Evolutionary conservation across 2,888 invertebrate species (phyloP).

Genomic region (Dendrolimus houi): DNA sequence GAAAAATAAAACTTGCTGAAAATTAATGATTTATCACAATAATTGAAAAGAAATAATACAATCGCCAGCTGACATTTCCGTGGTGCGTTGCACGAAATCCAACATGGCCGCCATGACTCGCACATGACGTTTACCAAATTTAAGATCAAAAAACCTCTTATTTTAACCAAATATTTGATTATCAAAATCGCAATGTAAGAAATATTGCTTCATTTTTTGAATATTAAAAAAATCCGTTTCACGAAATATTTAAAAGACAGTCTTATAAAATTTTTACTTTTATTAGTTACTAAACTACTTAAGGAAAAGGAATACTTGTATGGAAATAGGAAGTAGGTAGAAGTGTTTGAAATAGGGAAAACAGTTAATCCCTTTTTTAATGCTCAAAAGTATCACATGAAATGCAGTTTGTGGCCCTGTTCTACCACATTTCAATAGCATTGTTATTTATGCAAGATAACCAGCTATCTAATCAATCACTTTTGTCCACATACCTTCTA

Average conservation of each 20-base stretch:
- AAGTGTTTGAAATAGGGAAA: not conserved
- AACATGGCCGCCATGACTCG: conserved; percentile 71
- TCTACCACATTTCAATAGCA: too few species aligned
- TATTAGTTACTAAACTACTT: conserved; percentile 11
- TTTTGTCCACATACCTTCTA: conserved; percentile 79
- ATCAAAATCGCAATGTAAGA: not conserved
- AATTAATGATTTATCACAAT: conserved; percentile 44
- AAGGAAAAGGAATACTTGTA: conserved; percentile 1
- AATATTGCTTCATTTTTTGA: too few species aligned
- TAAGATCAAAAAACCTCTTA: conserved; percentile 28
- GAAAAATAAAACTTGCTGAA: conserved; percentile 28
- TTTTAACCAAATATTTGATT: conserved; percentile 1
- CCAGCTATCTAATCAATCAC: conserved; percentile 4
- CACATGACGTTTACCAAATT: conserved; percentile 55
- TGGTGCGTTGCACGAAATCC: conserved; percentile 73
- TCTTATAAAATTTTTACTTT: not conserved
- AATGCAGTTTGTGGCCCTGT: too few species aligned
- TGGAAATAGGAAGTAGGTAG: not conserved
- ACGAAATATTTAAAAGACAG: not conserved
- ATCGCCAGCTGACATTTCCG: conserved; percentile 76
- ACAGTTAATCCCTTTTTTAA: too few species aligned
- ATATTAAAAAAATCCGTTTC: too few species aligned
- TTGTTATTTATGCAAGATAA: not conserved
- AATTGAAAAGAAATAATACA: conserved; percentile 55
- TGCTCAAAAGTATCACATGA: too few species aligned